Conservation (phyloP, 2,888 invertebrate species). For the Timema podura region DNA sequence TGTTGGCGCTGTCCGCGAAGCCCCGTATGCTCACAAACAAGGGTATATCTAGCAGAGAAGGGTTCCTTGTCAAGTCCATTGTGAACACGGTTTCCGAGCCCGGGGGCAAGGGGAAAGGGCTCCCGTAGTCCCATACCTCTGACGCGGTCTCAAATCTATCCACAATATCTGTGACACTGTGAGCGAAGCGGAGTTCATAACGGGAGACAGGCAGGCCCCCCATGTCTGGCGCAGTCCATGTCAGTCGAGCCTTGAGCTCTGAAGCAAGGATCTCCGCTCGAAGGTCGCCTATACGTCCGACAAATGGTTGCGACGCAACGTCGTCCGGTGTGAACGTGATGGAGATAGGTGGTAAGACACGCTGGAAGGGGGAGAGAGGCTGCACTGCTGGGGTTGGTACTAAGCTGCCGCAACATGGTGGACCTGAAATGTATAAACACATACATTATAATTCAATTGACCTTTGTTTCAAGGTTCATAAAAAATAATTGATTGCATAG, state of each 20-base stretch:
- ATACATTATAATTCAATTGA: no score
- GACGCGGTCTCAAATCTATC: slow-evolving; percentile 49
- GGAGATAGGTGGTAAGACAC: slow-evolving; percentile 49
- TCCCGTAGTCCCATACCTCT: slow-evolving; percentile 45
- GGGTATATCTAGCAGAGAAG: slow-evolving; percentile 48
- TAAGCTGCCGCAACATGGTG: slow-evolving; percentile 53
- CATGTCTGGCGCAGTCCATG: slow-evolving; percentile 59
- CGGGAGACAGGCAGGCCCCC: slow-evolving; percentile 49
- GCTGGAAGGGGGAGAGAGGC: slow-evolving; percentile 51
- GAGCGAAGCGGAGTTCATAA: slow-evolving; percentile 47
- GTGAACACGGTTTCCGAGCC: slow-evolving; percentile 53
- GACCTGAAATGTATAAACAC: slow-evolving; percentile 41
- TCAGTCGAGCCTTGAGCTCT: slow-evolving; percentile 50
- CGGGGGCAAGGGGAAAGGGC: slow-evolving; percentile 48
- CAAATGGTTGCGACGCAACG: slow-evolving; percentile 41
- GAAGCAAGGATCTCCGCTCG: slow-evolving; percentile 46
- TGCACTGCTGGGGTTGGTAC: slow-evolving; percentile 48
- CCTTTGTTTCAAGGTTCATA: no score
- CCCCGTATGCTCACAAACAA: slow-evolving; percentile 53
- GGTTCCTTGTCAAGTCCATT: slow-evolving; percentile 48
- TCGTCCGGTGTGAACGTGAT: slow-evolving; percentile 46
- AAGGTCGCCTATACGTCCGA: slow-evolving; percentile 55
- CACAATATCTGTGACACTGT: slow-evolving; percentile 38
- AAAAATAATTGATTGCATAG: no score
- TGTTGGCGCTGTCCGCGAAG: slow-evolving; percentile 44